These are phyloP conservation scores for Myocastor coypus DNA, from an alignment of 2,113 vertebrate genomes.

Conservation along the genomic window DNA sequence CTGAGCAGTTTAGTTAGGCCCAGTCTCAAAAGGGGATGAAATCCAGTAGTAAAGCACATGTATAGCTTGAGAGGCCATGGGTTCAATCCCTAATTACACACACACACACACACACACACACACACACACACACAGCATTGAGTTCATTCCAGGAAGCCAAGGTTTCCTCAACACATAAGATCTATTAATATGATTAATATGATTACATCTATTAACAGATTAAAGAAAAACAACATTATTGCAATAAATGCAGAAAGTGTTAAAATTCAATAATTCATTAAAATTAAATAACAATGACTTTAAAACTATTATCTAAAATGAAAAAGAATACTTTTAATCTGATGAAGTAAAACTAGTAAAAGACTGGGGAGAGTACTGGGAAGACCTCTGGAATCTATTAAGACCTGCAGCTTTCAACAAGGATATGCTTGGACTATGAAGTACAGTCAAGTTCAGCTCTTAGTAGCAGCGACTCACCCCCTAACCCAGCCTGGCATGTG, in stretches of 20 bases:
- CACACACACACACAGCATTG: no score
- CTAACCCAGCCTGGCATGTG: background rate
- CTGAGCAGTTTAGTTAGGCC: no score
- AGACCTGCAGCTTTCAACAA: background rate
- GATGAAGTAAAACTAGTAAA: background rate
- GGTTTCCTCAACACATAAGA: constrained; percentile 44
- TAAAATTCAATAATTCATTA: constrained; percentile 30
- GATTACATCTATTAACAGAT: background rate
- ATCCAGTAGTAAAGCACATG: no score
- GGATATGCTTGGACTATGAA: background rate
- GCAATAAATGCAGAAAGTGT: constrained; percentile 10
- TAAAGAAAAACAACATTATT: constrained; percentile 4
- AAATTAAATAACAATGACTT: constrained; percentile 33
- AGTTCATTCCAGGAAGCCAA: constrained; percentile 35
- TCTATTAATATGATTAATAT: constrained; percentile 33
- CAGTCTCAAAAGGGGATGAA: no score
- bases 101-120: no score
- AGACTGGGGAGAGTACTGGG: background rate
- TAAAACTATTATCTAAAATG: constrained; percentile 8
- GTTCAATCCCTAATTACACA: no score
- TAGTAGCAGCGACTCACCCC: background rate
- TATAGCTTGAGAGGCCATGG: no score
- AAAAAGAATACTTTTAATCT: background rate
- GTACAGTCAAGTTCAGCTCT: background rate
- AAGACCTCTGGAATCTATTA: background rate